A percentile compares a stretch with the other conserved stretches of the same genome.
These are phyloP conservation scores for Tetanocera ferruginea DNA, from an alignment of 2,888 invertebrate genomes.

Conservation along the genomic window DNA sequence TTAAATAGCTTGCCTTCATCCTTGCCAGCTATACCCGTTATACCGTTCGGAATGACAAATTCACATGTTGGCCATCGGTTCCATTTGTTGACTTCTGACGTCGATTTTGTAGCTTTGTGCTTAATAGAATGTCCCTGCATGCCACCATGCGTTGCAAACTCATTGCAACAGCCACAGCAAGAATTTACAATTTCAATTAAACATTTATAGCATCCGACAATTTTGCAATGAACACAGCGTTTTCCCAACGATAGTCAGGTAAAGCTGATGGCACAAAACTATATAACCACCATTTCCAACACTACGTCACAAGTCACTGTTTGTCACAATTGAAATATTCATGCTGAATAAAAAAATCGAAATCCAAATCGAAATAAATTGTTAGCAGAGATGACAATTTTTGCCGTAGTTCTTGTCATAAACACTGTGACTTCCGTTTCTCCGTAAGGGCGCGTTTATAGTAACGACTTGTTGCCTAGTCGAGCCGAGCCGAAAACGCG, in stretches of 20 bases:
- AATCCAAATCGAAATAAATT: background rate
- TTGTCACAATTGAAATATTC: background rate
- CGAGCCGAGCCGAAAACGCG: too few species aligned
- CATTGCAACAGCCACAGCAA: constrained; percentile 27
- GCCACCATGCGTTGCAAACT: background rate
- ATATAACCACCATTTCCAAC: too few species aligned
- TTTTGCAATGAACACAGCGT: background rate
- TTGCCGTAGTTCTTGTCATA: background rate
- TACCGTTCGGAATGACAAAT: background rate
- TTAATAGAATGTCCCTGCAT: constrained; percentile 28
- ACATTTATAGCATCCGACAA: constrained; percentile 34
- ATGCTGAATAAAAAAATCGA: background rate
- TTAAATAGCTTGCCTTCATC: background rate
- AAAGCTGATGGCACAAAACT: background rate
- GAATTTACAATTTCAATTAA: constrained; percentile 49
- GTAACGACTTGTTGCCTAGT: too few species aligned
- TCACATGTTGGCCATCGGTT: background rate
- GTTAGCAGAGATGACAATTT: background rate
- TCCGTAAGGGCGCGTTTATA: too few species aligned
- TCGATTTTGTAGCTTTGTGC: background rate
- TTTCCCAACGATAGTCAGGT: background rate
- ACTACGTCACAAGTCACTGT: background rate
- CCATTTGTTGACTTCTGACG: constrained; percentile 2
- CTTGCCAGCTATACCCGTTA: background rate
- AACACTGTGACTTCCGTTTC: background rate